Base-by-base conservation (phyloP, 1,140 invertebrate genomes). In the Leptonema lineaticorne region DNA sequence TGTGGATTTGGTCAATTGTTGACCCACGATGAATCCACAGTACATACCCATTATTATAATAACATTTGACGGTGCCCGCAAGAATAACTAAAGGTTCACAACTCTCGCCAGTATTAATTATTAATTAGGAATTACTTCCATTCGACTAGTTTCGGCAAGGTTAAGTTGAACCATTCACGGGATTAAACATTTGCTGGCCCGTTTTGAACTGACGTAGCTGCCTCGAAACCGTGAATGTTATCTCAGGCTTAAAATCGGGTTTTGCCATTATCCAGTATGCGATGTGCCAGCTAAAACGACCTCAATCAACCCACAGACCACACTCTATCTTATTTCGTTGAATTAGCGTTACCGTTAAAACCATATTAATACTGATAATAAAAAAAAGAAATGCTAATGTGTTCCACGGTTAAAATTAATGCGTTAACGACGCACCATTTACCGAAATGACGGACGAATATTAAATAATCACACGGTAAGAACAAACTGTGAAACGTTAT, bases 121-220 rank as follows among this genome's bases (percentile, higher is more conserved):
- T 41, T 41, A 41, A 41, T 41, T 41, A 41, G 37, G 37, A 41
- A 41, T 41, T 41, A 41, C 37, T 41, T 41, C 37, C 37, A 41
- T 41, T 41, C 37, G 37, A 41, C 37, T 41, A 41, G 37, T 11
- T 16, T 41, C 37, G 37, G 16, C 37, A 16, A 41, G 37, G 37
- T 41, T 41, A 41, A 41, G 37, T 41, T 41, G 37, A 41, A 41
- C 37, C 37, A 41, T 41, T 41, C 37, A 11, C 11, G 16, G 37
- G 37, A 41, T 41, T 41, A 41, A 41, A 16, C 16, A 41, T 41
- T 41, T 41, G 37, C 37, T n/a, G n/a, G 37, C 37, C 37, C 11
- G 37, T 41, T 41, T 41, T 41, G 37, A 41, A 41, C 37, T 41
- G 37, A 41, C 16, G 37, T 14, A 41, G 37, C 37, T 41, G 11